Percentiles rank a stretch among this genome's conserved stretches.
Conservation (phyloP, 2,113 vertebrate species). For the Rhizomys pruinosus region DNA sequence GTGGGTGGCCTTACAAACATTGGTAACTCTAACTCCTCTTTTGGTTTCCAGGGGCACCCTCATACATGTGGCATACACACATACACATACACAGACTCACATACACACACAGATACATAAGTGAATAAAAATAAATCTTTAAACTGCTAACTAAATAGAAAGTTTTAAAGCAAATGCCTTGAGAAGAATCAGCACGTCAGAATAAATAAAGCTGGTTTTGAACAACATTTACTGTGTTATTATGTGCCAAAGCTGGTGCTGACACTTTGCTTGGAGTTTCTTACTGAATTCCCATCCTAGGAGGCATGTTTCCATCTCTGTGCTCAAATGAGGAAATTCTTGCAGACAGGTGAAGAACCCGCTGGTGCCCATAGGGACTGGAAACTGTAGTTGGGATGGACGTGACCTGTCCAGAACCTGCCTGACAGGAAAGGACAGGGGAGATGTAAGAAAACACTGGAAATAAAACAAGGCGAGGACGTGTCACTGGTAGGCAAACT, state of each 20-base stretch:
- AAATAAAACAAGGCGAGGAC: not conserved
- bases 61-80: no score
- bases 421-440: not conserved
- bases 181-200: not conserved
- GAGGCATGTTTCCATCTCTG: not conserved
- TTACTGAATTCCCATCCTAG: not conserved
- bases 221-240: not conserved
- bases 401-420: not conserved
- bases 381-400: not conserved
- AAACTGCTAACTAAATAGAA: not conserved
- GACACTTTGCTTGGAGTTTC: slow-evolving; percentile 35
- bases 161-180: not conserved
- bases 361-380: not conserved
- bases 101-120: not conserved
- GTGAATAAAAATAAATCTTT: not conserved
- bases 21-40: not conserved
- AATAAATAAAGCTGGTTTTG: slow-evolving; percentile 38
- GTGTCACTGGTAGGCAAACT: not conserved
- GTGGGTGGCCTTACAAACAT: not conserved
- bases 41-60: not conserved
- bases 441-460: not conserved
- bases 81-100: not conserved
- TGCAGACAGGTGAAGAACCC: not conserved
- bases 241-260: not conserved
- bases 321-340: not conserved